phyloP scores from a whole-genome alignment of 1,140 invertebrate genomes.

The Pomacea maculata region DNA sequence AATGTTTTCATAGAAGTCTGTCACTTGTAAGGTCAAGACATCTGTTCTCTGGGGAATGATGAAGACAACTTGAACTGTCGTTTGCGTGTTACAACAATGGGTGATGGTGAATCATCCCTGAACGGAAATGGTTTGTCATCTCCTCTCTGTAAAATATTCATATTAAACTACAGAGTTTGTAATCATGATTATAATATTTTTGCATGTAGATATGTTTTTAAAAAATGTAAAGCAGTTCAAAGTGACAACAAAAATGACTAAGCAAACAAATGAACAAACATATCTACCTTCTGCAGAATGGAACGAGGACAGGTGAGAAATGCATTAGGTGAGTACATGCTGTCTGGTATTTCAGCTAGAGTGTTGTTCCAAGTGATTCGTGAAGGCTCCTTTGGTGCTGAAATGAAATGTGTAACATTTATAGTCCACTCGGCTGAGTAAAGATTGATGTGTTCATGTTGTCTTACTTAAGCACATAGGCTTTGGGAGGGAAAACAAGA shows the following conservation, averaged over 20 bases:
- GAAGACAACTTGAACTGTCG: not conserved
- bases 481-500: no score
- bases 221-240: no score
- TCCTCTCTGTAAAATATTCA: not conserved
- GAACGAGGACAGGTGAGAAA: not conserved
- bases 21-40: no score
- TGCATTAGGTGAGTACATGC: not conserved
- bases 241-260: not conserved
- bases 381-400: slow-evolving; percentile 6
- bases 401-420: not conserved
- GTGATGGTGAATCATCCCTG: slow-evolving; percentile 9
- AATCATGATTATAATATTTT: no score
- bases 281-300: slow-evolving; percentile 6
- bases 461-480: no score
- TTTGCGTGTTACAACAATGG: slow-evolving; percentile 1
- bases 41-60: not conserved
- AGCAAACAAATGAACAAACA: not conserved
- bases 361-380: not conserved
- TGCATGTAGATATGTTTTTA: no score
- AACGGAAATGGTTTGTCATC: slow-evolving; percentile 2
- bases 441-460: no score
- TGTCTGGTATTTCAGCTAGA: not conserved
- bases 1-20: no score
- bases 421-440: no score
- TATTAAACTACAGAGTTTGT: not conserved